Evolutionary conservation across 2,113 vertebrate species (phyloP).

Genomic region (Chamaea fasciata): DNA sequence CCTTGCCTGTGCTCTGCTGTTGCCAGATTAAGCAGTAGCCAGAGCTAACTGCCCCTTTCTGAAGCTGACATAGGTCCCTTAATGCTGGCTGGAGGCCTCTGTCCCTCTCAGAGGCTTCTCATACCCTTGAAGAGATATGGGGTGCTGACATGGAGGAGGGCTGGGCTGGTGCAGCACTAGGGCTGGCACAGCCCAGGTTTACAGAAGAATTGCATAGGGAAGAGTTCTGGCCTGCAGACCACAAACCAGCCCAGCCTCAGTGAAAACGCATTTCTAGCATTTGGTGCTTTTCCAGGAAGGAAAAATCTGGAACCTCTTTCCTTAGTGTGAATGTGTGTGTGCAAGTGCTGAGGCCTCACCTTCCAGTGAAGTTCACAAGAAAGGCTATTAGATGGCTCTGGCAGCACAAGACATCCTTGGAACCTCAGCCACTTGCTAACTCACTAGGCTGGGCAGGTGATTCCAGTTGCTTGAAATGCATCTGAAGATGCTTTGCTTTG

Average conservation of each 20-base stretch:
- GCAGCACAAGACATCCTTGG: background rate
- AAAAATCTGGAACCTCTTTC: background rate
- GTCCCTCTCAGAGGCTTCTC: background rate
- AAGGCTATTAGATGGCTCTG: background rate
- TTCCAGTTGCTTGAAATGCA: background rate
- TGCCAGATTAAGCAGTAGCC: background rate
- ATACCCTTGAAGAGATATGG: background rate
- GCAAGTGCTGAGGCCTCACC: background rate
- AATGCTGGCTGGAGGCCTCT: background rate
- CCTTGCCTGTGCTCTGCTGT: background rate
- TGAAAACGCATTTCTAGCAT: background rate
- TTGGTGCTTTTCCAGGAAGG: background rate
- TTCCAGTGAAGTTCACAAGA: background rate
- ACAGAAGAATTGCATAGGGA: background rate
- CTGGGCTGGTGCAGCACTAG: background rate
- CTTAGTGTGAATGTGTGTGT: background rate
- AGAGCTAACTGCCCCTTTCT: background rate
- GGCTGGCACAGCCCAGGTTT: background rate
- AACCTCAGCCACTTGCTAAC: background rate
- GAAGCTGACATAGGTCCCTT: background rate
- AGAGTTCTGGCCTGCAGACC: background rate
- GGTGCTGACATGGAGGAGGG: background rate
- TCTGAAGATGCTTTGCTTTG: background rate
- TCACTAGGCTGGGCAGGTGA: background rate
- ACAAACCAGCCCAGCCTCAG: background rate